phyloP scores from a whole-genome alignment of 1,140 invertebrate genomes.

The Antheraea pernyi region DNA sequence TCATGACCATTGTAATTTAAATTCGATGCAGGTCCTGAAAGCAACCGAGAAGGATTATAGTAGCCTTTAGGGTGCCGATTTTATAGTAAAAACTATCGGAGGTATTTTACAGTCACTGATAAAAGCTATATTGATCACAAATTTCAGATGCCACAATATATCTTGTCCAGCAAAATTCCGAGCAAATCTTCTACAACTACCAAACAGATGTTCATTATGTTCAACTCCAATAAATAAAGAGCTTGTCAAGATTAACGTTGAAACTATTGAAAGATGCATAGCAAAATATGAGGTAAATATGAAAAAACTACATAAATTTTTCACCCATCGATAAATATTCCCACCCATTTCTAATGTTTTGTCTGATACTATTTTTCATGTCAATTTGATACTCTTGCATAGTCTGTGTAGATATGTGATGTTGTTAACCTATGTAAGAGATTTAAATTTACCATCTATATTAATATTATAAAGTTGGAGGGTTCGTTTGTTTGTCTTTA shows the following conservation, averaged over 20 bases:
- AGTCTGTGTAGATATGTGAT: no score
- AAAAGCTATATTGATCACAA: background rate
- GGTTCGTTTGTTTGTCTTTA: no score
- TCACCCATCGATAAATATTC: no score
- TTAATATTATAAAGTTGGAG: no score
- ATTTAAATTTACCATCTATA: no score
- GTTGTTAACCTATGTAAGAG: no score
- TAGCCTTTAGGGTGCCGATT: no score
- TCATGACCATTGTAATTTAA: background rate
- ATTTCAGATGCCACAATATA: constrained; percentile 80
- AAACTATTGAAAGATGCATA: constrained; percentile 75
- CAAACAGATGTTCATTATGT: constrained; percentile 75
- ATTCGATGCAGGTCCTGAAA: background rate
- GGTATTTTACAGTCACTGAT: no score
- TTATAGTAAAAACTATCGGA: background rate
- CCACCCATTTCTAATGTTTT: no score
- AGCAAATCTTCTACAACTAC: constrained; percentile 36
- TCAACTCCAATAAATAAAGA: constrained; percentile 77
- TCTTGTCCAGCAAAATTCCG: constrained; percentile 78
- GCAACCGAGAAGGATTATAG: no score
- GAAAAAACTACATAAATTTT: background rate
- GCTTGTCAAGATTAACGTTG: constrained; percentile 72
- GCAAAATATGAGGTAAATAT: constrained; percentile 68
- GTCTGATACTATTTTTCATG: no score
- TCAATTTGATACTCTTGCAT: no score